Conservation (phyloP, 2,888 invertebrate species). For the Nemurella pictetii region DNA sequence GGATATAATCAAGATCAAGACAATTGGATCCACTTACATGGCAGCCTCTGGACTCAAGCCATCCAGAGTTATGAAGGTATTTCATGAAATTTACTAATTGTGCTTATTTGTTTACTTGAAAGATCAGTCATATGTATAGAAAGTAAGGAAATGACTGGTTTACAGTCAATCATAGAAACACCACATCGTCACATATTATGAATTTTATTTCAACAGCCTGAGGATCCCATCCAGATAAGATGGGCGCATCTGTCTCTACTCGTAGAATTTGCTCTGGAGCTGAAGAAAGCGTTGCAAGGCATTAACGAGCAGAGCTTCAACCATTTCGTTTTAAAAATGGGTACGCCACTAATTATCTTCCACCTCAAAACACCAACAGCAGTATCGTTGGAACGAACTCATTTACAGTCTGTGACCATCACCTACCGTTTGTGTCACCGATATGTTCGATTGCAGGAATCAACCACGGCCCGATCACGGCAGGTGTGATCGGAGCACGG, state of each 20-base stretch:
- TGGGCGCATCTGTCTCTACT: slow-evolving; percentile 85
- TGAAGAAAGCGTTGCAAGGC: slow-evolving; percentile 85
- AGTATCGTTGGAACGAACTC: too few species aligned
- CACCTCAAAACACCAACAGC: too few species aligned
- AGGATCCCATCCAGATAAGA: slow-evolving; percentile 71
- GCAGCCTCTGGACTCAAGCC: slow-evolving; percentile 90
- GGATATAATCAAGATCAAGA: slow-evolving; percentile 92
- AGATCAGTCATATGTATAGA: too few species aligned
- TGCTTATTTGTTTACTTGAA: too few species aligned
- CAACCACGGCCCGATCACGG: slow-evolving; percentile 94
- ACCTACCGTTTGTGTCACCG: background rate
- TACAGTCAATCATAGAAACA: too few species aligned
- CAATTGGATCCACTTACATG: slow-evolving; percentile 94
- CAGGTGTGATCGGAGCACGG: slow-evolving; percentile 92
- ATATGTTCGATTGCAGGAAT: slow-evolving; percentile 59
- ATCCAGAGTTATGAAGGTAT: slow-evolving; percentile 62
- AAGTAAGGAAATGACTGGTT: too few species aligned
- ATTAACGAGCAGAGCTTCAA: slow-evolving; percentile 96
- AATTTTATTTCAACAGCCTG: slow-evolving; percentile 58
- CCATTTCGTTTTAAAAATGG: slow-evolving; percentile 91
- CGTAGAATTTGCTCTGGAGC: slow-evolving; percentile 87
- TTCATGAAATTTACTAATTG: too few species aligned
- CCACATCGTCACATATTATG: too few species aligned
- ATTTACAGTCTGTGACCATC: too few species aligned
- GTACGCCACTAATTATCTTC: slow-evolving; percentile 46